Percentiles rank a stretch among this genome's conserved stretches.
phyloP scores from a whole-genome alignment of 2,797 vertebrate genomes.

The Neostethus bicornis region DNA sequence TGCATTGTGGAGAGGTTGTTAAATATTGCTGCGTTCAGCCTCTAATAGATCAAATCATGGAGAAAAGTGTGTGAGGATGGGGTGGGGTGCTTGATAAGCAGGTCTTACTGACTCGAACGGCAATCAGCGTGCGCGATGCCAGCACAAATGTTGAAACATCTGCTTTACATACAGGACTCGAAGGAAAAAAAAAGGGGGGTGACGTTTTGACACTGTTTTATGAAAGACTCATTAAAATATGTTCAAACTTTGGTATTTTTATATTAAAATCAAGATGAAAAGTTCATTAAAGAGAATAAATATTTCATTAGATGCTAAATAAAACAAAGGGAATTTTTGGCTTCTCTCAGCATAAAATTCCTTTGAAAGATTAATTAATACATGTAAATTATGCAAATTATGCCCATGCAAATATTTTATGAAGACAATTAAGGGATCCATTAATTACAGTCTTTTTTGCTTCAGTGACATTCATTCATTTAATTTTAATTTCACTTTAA shows the following conservation, averaged over 20 bases:
- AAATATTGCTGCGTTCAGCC: constrained; percentile 12
- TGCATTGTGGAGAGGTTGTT: constrained; percentile 12
- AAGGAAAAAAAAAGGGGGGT: constrained; percentile 24
- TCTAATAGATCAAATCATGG: constrained; percentile 9
- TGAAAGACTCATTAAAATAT: constrained; percentile 87
- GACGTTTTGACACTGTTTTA: constrained; percentile 69
- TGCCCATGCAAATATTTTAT: constrained; percentile 99
- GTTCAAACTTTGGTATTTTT: constrained; percentile 96
- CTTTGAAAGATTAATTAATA: constrained; percentile 99
- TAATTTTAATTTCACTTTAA: constrained; percentile 99
- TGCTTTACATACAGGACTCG: constrained; percentile 40
- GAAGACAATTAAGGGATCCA: constrained; percentile 99
- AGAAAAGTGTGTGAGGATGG: not conserved
- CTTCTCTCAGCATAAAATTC: constrained; percentile 99
- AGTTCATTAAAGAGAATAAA: constrained; percentile 99
- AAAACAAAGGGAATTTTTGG: constrained; percentile 99
- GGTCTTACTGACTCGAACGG: constrained; percentile 6
- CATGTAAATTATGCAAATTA: constrained; percentile 99
- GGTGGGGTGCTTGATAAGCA: constrained; percentile 4
- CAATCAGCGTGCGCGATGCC: constrained; percentile 17
- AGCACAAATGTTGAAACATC: constrained; percentile 62
- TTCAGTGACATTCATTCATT: constrained; percentile 99
- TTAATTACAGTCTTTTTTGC: constrained; percentile 99
- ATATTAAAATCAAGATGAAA: constrained; percentile 99
- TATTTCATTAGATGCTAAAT: constrained; percentile 99